A percentile compares a stretch with the other conserved stretches of the same genome.
These are phyloP conservation scores for Apostichopus californicus DNA, from an alignment of 35 echinoderm and acorn worm species.

Conservation along the genomic window DNA sequence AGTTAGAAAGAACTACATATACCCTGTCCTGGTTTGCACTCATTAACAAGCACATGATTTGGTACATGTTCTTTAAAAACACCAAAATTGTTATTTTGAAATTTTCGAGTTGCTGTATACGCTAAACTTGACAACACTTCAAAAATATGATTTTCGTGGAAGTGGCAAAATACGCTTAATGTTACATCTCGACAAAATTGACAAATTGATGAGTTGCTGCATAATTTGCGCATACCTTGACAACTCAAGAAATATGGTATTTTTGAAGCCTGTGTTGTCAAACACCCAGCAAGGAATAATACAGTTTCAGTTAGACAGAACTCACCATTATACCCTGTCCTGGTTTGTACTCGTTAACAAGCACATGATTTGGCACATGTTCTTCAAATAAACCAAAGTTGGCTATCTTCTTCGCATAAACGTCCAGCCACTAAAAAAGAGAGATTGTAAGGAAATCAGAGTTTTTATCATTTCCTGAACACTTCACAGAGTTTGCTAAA, in stretches of 20 bases:
- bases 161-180: no score
- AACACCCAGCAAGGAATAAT: background rate
- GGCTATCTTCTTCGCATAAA: slow-evolving; percentile 70
- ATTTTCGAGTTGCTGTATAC: no score
- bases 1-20: background rate
- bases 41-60: slow-evolving; percentile 98
- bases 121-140: no score
- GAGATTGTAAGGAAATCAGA: no score
- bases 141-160: no score
- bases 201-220: background rate
- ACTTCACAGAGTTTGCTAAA: no score
- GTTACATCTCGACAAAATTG: no score
- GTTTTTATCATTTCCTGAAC: no score
- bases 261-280: background rate
- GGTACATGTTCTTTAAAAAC: slow-evolving; percentile 75
- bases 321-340: slow-evolving; percentile 95
- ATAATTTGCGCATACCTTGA: background rate
- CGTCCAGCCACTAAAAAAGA: slow-evolving; percentile 77
- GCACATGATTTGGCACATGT: slow-evolving; percentile 89
- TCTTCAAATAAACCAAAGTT: slow-evolving; percentile 75
- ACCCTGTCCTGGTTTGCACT: slow-evolving; percentile 90
- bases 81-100: slow-evolving; percentile 15
- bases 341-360: slow-evolving; percentile 95
- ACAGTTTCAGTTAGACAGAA: background rate
- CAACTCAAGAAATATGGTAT: background rate